Evolutionary conservation across 2,888 invertebrate genomes (phyloP), one percentile per base, ranked within the genome.

Genomic region (Chloroclystis v-ata): DNA sequence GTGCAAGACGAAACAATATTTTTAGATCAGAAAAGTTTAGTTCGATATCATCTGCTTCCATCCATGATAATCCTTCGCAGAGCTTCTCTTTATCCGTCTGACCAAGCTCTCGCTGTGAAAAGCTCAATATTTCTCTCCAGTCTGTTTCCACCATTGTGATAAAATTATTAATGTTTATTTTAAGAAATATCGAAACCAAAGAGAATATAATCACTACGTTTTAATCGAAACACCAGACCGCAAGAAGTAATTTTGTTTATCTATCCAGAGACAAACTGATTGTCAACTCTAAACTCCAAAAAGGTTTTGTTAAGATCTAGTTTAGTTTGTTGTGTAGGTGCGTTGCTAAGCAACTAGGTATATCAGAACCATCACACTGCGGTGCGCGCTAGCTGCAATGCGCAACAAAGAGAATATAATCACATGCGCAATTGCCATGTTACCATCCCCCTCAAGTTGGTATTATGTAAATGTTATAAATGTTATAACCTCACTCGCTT

Each of bases 61-160:
- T 89, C 90, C 90, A 91, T 5, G 90, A 89, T 20, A 92, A 72
- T 58, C 79, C 87, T 55, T 91, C 90, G 65, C 89, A 91, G 28
- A 92, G 69, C 57, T 90, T 90, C 43, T 92, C 92, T 68, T 92
- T 92, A 54, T 91, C 90, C 3, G 89, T 84, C 50, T 90, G 89
- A 4, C 82, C 82, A 25, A 92, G 69, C 50, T 89, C 89, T 50
- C 83, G 85, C 48, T 89, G 89, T 38, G 89, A 82, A 54, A 89
- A 75, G 56, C 89, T 89, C 38, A 89, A 61, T 59, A 92, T 84
- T 70, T 90, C 86, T 54, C 87, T 82, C 90, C 91, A 91, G 60
- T 91, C 90, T 61, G 90, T 88, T 46, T 88, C 89, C 24, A 81
- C 75, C 82, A 79, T 86, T 49, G 56, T 67, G 13, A 28, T 46